phyloP scores from a whole-genome alignment of 1,140 invertebrate species.

The Rhopalosiphum maidis region DNA sequence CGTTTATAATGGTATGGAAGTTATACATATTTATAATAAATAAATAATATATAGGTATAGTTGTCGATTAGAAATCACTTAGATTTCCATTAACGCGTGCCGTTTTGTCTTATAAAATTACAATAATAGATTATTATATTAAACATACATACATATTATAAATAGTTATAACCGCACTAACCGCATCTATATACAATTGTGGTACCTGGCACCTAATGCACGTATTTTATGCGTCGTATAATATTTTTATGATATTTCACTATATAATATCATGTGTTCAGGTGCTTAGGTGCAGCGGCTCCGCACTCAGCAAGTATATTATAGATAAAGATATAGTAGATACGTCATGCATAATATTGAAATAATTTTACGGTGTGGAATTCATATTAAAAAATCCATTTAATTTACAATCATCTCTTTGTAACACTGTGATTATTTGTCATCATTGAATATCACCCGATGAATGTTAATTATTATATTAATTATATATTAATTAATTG shows the following conservation, averaged over 20 bases:
- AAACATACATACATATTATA: background rate
- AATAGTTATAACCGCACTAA: background rate
- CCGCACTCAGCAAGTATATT: background rate
- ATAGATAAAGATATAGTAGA: background rate
- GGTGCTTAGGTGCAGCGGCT: background rate
- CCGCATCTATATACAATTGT: background rate
- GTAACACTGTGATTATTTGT: background rate
- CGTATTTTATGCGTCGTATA: background rate
- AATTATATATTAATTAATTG: background rate
- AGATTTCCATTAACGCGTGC: background rate
- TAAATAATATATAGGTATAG: background rate
- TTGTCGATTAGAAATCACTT: background rate
- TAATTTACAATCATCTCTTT: background rate
- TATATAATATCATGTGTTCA: background rate
- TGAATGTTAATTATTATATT: background rate
- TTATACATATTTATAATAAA: background rate
- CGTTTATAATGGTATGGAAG: background rate
- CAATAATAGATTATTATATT: background rate
- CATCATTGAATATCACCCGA: background rate
- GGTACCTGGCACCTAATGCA: background rate
- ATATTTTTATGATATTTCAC: background rate
- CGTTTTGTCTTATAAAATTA: background rate
- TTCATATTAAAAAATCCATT: background rate
- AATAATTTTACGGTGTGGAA: background rate
- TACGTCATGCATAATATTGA: background rate